These are phyloP conservation scores for Protobothrops mucrosquamatus DNA, from an alignment of 2,113 vertebrate species.

Conservation along the genomic window DNA sequence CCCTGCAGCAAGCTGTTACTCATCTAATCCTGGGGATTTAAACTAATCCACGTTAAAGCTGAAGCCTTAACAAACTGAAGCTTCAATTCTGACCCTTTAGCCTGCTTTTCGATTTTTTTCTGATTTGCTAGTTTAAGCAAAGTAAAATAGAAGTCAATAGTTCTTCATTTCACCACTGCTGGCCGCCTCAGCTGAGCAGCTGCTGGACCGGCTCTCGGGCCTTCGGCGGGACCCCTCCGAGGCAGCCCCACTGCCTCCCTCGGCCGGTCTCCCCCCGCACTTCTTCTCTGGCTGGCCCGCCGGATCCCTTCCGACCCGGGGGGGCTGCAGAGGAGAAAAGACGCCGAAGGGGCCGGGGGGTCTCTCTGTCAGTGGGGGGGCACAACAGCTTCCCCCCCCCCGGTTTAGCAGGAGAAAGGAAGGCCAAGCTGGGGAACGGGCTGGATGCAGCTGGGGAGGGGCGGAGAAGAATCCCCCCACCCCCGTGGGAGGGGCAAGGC, in stretches of 20 bases:
- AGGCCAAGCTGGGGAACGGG: background rate
- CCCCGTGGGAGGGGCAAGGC: too few species aligned
- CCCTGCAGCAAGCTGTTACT: background rate
- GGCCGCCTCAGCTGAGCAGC: background rate
- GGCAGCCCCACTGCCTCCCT: background rate
- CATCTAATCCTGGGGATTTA: background rate
- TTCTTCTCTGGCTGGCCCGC: background rate
- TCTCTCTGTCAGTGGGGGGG: background rate
- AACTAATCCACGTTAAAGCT: background rate
- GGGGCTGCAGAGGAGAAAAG: background rate
- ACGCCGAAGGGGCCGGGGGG: background rate
- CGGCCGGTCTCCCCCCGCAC: background rate
- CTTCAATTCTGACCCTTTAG: background rate
- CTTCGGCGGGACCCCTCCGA: background rate
- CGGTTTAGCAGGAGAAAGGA: background rate
- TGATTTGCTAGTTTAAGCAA: background rate
- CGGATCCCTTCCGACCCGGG: background rate
- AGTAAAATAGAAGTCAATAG: background rate
- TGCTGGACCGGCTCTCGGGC: background rate
- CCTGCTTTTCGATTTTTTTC: background rate
- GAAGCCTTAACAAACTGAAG: background rate
- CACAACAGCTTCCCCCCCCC: too few species aligned
- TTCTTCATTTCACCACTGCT: background rate
- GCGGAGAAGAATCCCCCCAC: background rate
- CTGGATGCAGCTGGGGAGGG: background rate